Conservation (phyloP, 1,140 invertebrate species). For the Ganaspis sp. region DNA sequence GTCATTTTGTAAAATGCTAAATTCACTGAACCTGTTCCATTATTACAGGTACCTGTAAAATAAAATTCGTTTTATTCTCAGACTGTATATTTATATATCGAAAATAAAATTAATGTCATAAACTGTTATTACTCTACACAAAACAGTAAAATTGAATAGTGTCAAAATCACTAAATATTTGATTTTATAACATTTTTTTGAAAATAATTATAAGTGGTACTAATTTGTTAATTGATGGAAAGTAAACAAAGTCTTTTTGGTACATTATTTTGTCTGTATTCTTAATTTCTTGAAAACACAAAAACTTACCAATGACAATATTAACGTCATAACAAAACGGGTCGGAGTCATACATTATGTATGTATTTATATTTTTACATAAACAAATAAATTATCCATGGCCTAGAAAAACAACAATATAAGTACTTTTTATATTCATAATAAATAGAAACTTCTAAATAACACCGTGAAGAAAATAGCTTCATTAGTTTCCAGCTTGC, state of each 20-base stretch:
- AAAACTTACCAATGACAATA: conserved; percentile 20
- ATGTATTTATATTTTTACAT: not conserved
- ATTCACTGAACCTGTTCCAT: conserved; percentile 79
- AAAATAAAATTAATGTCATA: too few species aligned
- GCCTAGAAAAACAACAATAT: not conserved
- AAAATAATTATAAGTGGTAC: too few species aligned
- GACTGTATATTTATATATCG: too few species aligned
- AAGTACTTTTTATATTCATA: not conserved
- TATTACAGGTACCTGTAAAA: conserved; percentile 81
- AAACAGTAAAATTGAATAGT: too few species aligned
- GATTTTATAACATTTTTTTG: too few species aligned
- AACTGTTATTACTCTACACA: too few species aligned
- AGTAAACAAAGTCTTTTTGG: not conserved
- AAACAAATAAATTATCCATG: not conserved
- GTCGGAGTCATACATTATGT: conserved; percentile 34
- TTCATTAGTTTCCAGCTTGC: not conserved
- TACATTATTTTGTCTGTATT: not conserved
- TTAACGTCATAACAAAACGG: conserved; percentile 1
- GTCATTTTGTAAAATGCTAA: conserved; percentile 83
- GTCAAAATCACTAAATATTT: too few species aligned
- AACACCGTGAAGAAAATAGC: too few species aligned
- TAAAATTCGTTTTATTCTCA: too few species aligned
- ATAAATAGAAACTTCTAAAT: too few species aligned
- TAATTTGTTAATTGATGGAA: too few species aligned
- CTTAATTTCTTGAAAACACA: too few species aligned